These are phyloP conservation scores for Troides aeacus DNA, from an alignment of 2,888 invertebrate species.

Conservation along the genomic window DNA sequence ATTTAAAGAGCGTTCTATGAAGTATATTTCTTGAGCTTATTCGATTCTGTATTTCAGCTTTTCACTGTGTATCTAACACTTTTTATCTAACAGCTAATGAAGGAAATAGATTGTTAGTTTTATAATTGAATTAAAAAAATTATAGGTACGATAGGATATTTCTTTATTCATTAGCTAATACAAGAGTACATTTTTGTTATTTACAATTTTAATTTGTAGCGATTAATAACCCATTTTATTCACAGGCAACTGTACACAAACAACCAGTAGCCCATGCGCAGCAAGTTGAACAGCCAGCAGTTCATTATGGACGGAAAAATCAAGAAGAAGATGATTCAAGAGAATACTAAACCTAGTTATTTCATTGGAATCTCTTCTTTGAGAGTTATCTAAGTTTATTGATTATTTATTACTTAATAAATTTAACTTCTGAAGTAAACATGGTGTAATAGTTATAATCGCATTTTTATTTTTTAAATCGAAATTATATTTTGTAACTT, in stretches of 20 bases:
- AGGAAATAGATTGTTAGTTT: too few species aligned
- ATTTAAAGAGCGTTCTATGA: too few species aligned
- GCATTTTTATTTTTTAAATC: not conserved
- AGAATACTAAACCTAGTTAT: constrained; percentile 63
- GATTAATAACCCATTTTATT: constrained; percentile 26
- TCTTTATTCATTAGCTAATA: too few species aligned
- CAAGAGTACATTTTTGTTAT: not conserved
- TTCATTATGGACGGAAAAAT: constrained; percentile 58
- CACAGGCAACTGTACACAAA: constrained; percentile 72
- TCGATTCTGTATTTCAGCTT: too few species aligned
- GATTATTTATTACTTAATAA: constrained; percentile 19
- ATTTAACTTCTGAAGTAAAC: not conserved
- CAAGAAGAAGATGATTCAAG: constrained; percentile 61
- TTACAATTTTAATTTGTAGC: not conserved
- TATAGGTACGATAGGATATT: too few species aligned
- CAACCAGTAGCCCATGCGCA: constrained; percentile 54
- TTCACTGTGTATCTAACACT: too few species aligned
- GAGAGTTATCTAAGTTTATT: constrained; percentile 17
- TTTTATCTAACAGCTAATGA: too few species aligned
- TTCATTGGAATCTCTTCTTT: constrained; percentile 31
- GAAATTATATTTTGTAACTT: too few species aligned
- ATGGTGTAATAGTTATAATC: not conserved
- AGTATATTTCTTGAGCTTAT: too few species aligned
- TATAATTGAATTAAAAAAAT: too few species aligned
- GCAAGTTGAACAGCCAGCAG: constrained; percentile 47